Percentiles rank a stretch among this genome's conserved stretches.
Evolutionary conservation across 2,797 vertebrate species (phyloP).

Genomic region (Acipenser transmontanus): DNA sequence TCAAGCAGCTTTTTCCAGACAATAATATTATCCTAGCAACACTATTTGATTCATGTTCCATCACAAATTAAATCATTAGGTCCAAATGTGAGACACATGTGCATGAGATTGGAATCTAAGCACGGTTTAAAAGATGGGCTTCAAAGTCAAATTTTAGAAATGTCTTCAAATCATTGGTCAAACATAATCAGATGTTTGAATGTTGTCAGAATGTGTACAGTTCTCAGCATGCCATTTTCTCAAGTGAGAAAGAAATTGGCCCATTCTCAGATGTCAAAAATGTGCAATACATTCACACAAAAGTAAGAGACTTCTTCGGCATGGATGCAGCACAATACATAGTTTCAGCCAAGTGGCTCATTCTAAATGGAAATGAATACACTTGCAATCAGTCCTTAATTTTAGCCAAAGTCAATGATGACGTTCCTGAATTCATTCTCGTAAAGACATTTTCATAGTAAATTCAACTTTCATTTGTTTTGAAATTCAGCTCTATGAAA

Average conservation of each 20-base stretch:
- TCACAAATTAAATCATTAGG: conserved; percentile 25
- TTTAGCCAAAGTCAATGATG: conserved; percentile 13
- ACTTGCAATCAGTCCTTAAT: conserved; percentile 18
- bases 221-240: conserved; percentile 17
- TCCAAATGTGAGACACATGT: conserved; percentile 24
- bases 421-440: conserved; percentile 22
- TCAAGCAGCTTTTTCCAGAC: conserved; percentile 22
- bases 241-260: conserved; percentile 16
- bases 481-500: conserved; percentile 23
- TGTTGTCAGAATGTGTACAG: conserved; percentile 21
- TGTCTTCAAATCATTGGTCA: conserved; percentile 23
- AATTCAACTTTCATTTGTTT: conserved; percentile 18
- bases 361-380: conserved; percentile 21
- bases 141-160: conserved; percentile 21
- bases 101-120: conserved; percentile 25
- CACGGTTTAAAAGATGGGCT: conserved; percentile 23
- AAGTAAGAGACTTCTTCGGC: conserved; percentile 24
- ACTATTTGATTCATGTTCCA: conserved; percentile 27
- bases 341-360: conserved; percentile 28
- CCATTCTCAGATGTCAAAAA: conserved; percentile 23
- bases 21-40: conserved; percentile 14
- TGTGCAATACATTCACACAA: conserved; percentile 20
- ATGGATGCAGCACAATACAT: conserved; percentile 18
- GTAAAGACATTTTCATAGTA: conserved; percentile 25
- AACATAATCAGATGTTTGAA: conserved; percentile 27